Evolutionary conservation across 2,797 vertebrate species (phyloP).

Genomic region (Alauda arvensis): DNA sequence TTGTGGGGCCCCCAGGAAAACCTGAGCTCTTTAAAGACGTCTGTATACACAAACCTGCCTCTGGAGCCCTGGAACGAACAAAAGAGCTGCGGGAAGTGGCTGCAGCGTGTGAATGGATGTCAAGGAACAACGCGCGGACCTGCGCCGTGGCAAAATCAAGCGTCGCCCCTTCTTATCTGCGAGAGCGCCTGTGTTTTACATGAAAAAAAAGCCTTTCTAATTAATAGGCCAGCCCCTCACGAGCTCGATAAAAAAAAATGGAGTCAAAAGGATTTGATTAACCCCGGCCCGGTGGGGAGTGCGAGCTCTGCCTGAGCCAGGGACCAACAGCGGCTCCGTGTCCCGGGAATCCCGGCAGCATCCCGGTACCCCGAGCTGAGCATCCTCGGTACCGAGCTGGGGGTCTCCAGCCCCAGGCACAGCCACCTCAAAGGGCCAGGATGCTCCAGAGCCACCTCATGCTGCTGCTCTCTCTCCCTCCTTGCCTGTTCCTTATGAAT

Average conservation of each 20-base stretch:
- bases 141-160: conserved; percentile 36
- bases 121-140: not conserved
- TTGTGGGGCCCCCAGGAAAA: not conserved
- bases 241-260: conserved; percentile 68
- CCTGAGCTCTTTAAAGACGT: not conserved
- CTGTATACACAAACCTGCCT: not conserved
- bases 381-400: rapidly evolving
- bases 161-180: conserved; percentile 66
- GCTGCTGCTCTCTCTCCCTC: not conserved
- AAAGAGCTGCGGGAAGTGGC: conserved; percentile 28
- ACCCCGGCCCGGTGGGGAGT: conserved; percentile 43
- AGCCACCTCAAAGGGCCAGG: rapidly evolving
- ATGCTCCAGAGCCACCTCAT: not conserved
- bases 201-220: conserved; percentile 76
- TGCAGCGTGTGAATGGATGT: conserved; percentile 11
- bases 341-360: not conserved
- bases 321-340: not conserved
- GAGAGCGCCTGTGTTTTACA: conserved; percentile 68
- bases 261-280: conserved; percentile 75
- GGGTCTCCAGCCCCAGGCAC: not conserved
- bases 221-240: conserved; percentile 72
- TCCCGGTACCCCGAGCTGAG: not conserved
- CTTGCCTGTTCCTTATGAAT: not conserved
- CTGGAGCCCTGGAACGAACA: not conserved
- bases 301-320: not conserved